A percentile compares a stretch with the other conserved stretches of the same genome.
These are phyloP conservation scores for Myiotriccus ornatus DNA, from an alignment of 2,797 vertebrate species.

Conservation along the genomic window DNA sequence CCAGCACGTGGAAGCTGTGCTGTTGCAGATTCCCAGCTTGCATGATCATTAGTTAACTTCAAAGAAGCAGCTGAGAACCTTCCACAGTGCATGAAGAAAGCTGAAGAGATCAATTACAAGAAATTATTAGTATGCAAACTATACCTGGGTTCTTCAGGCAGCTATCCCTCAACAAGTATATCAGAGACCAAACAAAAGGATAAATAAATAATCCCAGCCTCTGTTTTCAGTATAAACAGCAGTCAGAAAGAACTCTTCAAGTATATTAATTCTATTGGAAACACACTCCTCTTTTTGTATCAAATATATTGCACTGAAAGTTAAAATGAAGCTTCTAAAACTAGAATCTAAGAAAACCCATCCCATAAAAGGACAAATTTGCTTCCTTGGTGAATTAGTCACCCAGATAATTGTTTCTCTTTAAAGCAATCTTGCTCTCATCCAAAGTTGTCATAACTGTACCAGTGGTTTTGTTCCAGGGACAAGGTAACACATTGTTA, in stretches of 20 bases:
- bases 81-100: slow-evolving; percentile 69
- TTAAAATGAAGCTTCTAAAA: neutral
- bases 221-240: slow-evolving; percentile 42
- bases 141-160: slow-evolving; percentile 1
- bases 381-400: neutral
- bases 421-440: neutral
- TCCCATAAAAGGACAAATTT: neutral
- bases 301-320: neutral
- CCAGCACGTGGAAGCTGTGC: neutral
- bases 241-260: slow-evolving; percentile 41
- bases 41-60: slow-evolving; percentile 75
- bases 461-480: neutral
- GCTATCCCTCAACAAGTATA: neutral
- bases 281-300: slow-evolving; percentile 24
- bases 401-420: neutral
- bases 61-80: slow-evolving; percentile 78
- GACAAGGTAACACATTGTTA: neutral
- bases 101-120: slow-evolving; percentile 77
- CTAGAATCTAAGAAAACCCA: neutral
- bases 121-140: slow-evolving; percentile 71
- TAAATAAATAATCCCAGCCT: slow-evolving; percentile 49
- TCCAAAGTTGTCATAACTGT: neutral
- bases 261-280: slow-evolving; percentile 43
- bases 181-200: slow-evolving; percentile 27
- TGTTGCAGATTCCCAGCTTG: slow-evolving; percentile 19